Evolutionary conservation across 2,888 invertebrate species (phyloP).

Genomic region (Sinodicranocentrus sp.): DNA sequence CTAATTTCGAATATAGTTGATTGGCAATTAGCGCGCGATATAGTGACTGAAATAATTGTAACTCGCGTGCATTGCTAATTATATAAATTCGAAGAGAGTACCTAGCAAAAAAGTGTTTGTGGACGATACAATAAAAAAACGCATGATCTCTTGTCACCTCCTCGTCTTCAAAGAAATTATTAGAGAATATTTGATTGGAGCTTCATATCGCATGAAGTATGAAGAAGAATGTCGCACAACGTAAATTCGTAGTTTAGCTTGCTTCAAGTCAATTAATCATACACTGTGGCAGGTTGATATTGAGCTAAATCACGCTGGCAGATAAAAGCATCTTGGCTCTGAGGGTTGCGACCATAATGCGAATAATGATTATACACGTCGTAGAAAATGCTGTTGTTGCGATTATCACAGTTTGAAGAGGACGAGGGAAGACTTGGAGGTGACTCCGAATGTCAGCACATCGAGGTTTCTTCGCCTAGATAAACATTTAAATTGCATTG

Average conservation of each 20-base stretch:
- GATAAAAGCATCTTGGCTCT: constrained; percentile 61
- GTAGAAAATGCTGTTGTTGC: constrained; percentile 68
- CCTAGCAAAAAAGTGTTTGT: too few species aligned
- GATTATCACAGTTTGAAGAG: constrained; percentile 73
- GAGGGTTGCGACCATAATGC: constrained; percentile 66
- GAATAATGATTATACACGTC: constrained; percentile 68
- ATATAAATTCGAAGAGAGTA: neutral
- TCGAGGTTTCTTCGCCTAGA: constrained; percentile 89
- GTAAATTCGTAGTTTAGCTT: constrained; percentile 2
- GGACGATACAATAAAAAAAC: constrained; percentile 11
- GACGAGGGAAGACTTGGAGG: constrained; percentile 76
- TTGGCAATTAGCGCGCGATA: constrained; percentile 22
- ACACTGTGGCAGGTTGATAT: constrained; percentile 66
- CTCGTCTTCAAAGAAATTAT: constrained; percentile 62
- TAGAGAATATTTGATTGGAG: too few species aligned
- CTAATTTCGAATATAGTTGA: constrained; percentile 24
- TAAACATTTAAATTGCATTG: constrained; percentile 35
- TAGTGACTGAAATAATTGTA: constrained; percentile 20
- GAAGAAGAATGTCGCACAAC: constrained; percentile 7
- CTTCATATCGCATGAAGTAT: too few species aligned
- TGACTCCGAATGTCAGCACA: constrained; percentile 83
- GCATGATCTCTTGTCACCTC: constrained; percentile 48
- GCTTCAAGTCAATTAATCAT: constrained; percentile 45
- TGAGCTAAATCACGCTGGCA: constrained; percentile 63
- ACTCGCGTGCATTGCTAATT: constrained; percentile 13